Base-by-base conservation (phyloP, 2,888 invertebrate genomes). In the Pseudococcus jackbeardsleyi region DNA sequence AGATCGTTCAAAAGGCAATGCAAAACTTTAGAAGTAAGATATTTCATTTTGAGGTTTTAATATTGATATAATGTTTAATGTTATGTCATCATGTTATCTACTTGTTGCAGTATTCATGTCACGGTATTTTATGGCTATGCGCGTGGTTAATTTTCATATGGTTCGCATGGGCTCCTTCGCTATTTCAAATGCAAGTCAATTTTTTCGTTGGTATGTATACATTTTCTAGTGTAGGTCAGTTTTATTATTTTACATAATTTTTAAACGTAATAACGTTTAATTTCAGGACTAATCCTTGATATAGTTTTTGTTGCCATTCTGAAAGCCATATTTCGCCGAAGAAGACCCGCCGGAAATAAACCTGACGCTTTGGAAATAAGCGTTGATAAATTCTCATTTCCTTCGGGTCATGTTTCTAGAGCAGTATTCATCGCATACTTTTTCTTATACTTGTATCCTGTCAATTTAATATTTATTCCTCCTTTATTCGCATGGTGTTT, bases 321-420 rank as follows among this genome's bases (percentile, higher is more conserved):
- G 15, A 98, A 98, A 92, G 95, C 97, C 0, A 91, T 94, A 88
- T 94, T 95, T 8, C 93, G 97, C 89, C 93, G 98, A 90, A 93
- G 95, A 90, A 93, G 98, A 48, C 98, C 98, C 0, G 91, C 93
- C 0, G 93, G 93, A 33, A 94, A 94, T 19, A 92, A 93, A 89
- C 94, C 94, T 90, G 95, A 96, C 91, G 93, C 95, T 90, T 93
- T 93, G 54, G 92, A 92, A 3, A 90, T 96, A 26, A 96, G 97
- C 0, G 96, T 97, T 0, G 98, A 98, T 92, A 95, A 97, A 90
- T 99, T 95, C 91, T 95, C 95, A 84, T 99, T 99, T 91, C 99
- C 99, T 15, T 99, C 98, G 0, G 90, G 90, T 15, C 99, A 99
- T 91, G 95, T 97, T 0, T 97, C 98, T 42, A 93, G 99, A 90